phyloP scores from a whole-genome alignment of 2,888 invertebrate genomes.

The Dermolepida albohirtum region DNA sequence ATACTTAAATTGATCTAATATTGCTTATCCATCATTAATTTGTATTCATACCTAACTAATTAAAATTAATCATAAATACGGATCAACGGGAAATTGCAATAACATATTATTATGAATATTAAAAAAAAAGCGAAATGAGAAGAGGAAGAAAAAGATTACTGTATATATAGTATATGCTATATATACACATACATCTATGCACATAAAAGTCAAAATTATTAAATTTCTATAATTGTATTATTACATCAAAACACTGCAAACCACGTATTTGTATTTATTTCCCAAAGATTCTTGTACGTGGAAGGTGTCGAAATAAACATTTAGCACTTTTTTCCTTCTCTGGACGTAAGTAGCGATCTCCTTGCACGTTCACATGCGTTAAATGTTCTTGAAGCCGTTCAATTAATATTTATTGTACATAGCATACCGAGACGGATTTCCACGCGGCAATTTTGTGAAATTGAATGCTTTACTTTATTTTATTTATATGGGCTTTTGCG shows the following conservation, averaged over 20 bases:
- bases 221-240: too few relatives aligned
- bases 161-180: too few relatives aligned
- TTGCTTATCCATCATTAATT: too few relatives aligned
- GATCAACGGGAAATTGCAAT: too few relatives aligned
- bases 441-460: slow-evolving; percentile 26
- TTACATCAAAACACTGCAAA: slow-evolving; percentile 11
- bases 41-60: too few relatives aligned
- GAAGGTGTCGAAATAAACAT: slow-evolving; percentile 13
- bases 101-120: too few relatives aligned
- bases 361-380: slow-evolving; percentile 28
- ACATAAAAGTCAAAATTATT: too few relatives aligned
- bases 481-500: background rate
- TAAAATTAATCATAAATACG: too few relatives aligned
- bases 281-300: slow-evolving; percentile 15
- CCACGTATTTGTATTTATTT: background rate
- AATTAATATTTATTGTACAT: slow-evolving; percentile 13
- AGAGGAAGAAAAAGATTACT: slow-evolving; percentile 2
- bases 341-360: slow-evolving; percentile 3
- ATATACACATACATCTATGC: too few relatives aligned
- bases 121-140: too few relatives aligned
- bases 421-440: slow-evolving; percentile 28
- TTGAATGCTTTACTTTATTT: slow-evolving; percentile 9
- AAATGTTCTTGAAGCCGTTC: slow-evolving; percentile 31
- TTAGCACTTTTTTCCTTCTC: slow-evolving; percentile 23
- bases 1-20: too few relatives aligned